Conservation (phyloP, 92 coral and sea anemone species). For the Palythoa heliodiscus region DNA sequence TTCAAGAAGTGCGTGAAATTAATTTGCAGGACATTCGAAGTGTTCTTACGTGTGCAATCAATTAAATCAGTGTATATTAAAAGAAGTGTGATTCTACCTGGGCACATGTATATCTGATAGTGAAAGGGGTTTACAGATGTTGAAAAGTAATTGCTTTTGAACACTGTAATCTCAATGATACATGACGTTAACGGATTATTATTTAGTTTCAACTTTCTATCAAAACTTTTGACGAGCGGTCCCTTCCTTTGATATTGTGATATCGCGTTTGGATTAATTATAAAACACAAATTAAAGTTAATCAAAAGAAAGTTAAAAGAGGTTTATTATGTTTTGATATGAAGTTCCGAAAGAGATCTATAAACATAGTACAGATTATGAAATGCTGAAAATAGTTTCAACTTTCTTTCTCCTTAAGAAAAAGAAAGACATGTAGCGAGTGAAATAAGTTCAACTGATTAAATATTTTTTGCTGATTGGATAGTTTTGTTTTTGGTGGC, state of each 20-base stretch:
- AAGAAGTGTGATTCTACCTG: no score
- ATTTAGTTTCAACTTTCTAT: not conserved
- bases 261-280: not conserved
- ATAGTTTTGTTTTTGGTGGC: not conserved
- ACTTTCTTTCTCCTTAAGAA: not conserved
- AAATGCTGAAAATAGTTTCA: conserved; percentile 3
- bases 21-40: no score
- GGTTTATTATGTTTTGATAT: conserved; percentile 25
- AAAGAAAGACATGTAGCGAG: not conserved
- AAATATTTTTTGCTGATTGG: not conserved
- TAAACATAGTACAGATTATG: not conserved
- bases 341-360: conserved; percentile 34
- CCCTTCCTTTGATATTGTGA: not conserved
- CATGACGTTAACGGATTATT: not conserved
- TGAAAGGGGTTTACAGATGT: no score
- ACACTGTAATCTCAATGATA: not conserved
- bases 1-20: not conserved
- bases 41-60: not conserved
- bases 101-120: no score
- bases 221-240: not conserved
- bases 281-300: not conserved
- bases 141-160: not conserved
- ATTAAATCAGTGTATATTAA: not conserved
- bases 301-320: conserved; percentile 11
- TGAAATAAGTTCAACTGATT: not conserved